Percentiles rank a stretch among this genome's conserved stretches.
phyloP scores from a whole-genome alignment of 2,888 invertebrate species.

The Noctua janthina region DNA sequence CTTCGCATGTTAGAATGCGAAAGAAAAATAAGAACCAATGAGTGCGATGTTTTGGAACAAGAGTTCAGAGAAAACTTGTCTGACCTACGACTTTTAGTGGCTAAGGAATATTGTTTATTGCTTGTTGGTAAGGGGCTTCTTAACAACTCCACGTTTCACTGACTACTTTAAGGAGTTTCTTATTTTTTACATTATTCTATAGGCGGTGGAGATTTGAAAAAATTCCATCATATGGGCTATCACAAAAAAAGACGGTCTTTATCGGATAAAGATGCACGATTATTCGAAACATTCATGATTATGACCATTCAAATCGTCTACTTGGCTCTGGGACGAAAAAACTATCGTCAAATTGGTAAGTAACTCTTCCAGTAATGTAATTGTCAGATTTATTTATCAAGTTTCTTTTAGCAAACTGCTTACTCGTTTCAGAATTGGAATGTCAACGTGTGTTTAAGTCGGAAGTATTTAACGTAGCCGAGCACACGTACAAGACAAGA shows the following conservation, averaged over 20 bases:
- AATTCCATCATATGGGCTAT: constrained; percentile 91
- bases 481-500: constrained; percentile 83
- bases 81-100: constrained; percentile 90
- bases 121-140: constrained; percentile 83
- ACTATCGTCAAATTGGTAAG: constrained; percentile 91
- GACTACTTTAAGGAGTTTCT: neutral
- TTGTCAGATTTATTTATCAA: neutral
- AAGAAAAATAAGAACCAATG: constrained; percentile 89
- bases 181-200: constrained; percentile 5
- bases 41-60: constrained; percentile 86
- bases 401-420: neutral
- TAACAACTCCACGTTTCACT: neutral
- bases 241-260: constrained; percentile 89
- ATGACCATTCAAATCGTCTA: constrained; percentile 91
- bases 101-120: constrained; percentile 91
- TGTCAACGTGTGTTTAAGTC: constrained; percentile 91
- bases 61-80: constrained; percentile 89
- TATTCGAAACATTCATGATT: constrained; percentile 90
- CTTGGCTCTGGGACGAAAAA: constrained; percentile 91
- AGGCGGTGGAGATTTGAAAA: constrained; percentile 87
- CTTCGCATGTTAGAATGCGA: constrained; percentile 87
- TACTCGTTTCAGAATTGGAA: constrained; percentile 89
- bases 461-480: constrained; percentile 90
- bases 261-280: constrained; percentile 91
- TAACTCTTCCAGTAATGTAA: neutral